These are phyloP conservation scores for Dermatemys mawii DNA, from an alignment of 2,113 vertebrate species.

Conservation along the genomic window DNA sequence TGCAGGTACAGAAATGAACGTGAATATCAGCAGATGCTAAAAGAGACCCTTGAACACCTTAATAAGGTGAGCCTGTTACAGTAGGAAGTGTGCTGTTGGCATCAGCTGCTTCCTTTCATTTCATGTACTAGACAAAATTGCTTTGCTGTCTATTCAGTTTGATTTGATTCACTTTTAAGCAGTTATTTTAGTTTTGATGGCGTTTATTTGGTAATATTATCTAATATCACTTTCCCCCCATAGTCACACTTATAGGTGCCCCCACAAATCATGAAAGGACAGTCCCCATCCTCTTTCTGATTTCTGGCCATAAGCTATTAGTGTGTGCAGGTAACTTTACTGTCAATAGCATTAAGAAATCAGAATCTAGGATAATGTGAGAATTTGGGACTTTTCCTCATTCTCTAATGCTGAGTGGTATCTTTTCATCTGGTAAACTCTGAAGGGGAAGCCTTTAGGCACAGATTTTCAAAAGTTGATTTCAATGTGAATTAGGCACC, in stretches of 20 bases:
- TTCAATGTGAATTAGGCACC: background rate
- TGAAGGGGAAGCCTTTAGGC: background rate
- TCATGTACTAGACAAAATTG: background rate
- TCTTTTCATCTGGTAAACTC: background rate
- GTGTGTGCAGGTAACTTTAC: background rate
- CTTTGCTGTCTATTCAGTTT: background rate
- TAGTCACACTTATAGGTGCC: background rate
- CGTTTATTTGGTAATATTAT: background rate
- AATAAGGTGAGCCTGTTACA: conserved; percentile 87
- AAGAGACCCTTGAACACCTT: conserved; percentile 86
- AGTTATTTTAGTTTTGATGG: background rate
- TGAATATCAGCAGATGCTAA: conserved; percentile 89
- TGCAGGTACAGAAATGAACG: conserved; percentile 93
- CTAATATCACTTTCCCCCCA: background rate
- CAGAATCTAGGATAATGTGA: background rate
- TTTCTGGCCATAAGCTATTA: too few species aligned
- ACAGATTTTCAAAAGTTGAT: background rate
- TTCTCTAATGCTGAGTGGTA: background rate
- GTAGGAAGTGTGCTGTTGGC: background rate
- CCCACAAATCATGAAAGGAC: background rate
- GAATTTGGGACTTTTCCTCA: background rate
- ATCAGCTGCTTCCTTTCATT: background rate
- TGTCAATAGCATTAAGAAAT: background rate
- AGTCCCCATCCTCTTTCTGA: background rate
- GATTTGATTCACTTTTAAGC: background rate